Conservation (phyloP, 2,113 vertebrate species). For the Willisornis vidua region DNA sequence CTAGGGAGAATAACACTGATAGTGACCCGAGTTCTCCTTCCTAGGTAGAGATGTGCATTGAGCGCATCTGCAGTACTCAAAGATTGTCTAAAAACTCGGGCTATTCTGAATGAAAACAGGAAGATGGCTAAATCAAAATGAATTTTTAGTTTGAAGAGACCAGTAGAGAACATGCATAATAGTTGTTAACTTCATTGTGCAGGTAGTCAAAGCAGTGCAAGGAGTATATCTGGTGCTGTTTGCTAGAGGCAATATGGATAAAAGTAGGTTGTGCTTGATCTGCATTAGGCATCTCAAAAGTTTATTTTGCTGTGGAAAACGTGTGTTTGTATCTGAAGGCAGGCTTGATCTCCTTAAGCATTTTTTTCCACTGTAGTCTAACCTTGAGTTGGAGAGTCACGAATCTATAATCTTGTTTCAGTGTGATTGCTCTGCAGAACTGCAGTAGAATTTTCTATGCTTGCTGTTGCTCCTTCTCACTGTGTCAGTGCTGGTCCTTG, state of each 20-base stretch:
- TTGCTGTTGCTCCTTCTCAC: neutral
- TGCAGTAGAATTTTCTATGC: conserved; percentile 37
- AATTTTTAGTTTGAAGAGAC: neutral
- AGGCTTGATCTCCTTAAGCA: conserved; percentile 28
- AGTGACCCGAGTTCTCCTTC: neutral
- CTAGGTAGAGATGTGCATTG: neutral
- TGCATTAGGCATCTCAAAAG: neutral
- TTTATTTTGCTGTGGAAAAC: neutral
- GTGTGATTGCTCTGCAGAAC: conserved; percentile 54
- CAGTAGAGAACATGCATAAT: neutral
- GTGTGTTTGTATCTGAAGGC: neutral
- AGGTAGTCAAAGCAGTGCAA: neutral
- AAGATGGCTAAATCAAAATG: neutral
- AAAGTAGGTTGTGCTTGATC: neutral
- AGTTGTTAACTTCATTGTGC: neutral
- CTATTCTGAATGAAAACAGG: neutral
- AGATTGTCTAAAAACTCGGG: neutral
- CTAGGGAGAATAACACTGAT: neutral
- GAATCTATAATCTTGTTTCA: conserved; percentile 54
- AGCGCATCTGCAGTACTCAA: neutral
- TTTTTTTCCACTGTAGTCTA: conserved; percentile 10
- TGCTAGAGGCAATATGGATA: neutral
- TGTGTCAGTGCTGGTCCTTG: neutral
- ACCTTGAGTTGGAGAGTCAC: conserved; percentile 57
- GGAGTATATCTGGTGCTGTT: neutral